These are phyloP conservation scores for Gallinago jamesoni DNA, from an alignment of 2,113 vertebrate species.

Conservation along the genomic window DNA sequence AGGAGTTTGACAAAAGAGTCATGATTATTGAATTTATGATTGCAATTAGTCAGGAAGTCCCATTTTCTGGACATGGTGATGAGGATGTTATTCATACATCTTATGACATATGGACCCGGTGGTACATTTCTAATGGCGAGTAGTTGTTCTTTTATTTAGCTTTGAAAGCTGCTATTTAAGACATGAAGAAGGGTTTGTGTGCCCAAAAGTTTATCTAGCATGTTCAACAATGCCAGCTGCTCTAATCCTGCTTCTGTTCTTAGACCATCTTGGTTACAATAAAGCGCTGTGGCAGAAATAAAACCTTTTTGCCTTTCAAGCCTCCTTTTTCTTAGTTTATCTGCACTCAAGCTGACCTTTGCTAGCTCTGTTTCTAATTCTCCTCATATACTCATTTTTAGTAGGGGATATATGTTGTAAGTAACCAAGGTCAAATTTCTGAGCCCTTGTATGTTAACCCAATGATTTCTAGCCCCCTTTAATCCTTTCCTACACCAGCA, in stretches of 20 bases:
- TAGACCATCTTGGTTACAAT: not conserved
- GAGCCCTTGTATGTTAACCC: constrained; percentile 71
- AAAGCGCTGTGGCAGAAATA: not conserved
- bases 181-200: not conserved
- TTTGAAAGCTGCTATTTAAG: not conserved
- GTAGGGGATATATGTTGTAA: constrained; percentile 73
- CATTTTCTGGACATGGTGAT: not conserved
- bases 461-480: constrained; percentile 77
- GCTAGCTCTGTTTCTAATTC: constrained; percentile 80
- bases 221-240: not conserved
- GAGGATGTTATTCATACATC: not conserved
- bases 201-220: not conserved
- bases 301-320: constrained; percentile 43
- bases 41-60: not conserved
- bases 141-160: not conserved
- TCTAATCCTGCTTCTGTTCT: not conserved
- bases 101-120: not conserved
- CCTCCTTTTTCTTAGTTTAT: constrained; percentile 63
- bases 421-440: constrained; percentile 79
- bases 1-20: not conserved
- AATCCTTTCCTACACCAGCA: constrained; percentile 76
- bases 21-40: not conserved
- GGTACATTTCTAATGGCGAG: not conserved
- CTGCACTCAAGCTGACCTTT: constrained; percentile 78
- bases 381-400: constrained; percentile 76